Evolutionary conservation across 2,113 vertebrate genomes (phyloP), one percentile per base, ranked within the genome.

Genomic region (Megalops atlanticus): DNA sequence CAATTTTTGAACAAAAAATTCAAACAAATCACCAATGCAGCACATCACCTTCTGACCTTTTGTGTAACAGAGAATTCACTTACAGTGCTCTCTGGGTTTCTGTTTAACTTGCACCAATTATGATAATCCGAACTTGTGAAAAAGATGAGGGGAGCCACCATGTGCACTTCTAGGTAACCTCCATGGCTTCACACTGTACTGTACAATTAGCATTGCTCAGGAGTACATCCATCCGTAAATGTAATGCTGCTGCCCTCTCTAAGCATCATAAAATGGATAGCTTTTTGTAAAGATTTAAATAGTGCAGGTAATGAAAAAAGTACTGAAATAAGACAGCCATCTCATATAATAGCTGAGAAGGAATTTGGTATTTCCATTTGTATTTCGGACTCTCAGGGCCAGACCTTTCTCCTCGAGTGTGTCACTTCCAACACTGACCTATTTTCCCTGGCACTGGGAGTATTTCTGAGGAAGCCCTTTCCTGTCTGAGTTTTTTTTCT

Each of bases 371-470:
- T 79, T 73, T 80, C 41, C 40, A 70, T 80, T 27, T 72, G 11
- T 69, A 38, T 38, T 77, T 52, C 41, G 14, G 52, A 52, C 45
- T 36, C 74, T 15, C 10, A 43, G 33, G 31, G n/a, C 31, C 43
- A 76, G 27, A 31, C 41, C 58, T 11, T 21, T 47, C 21, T 69
- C 38, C n/a, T 45, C 31, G 36, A 69, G 31, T 39, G 7, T 70
- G 5, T 54, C 77, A 72, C 58, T 72, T 72, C 54, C 47, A 45
- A 72, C 41, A 71, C 69, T 80, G 78, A 73, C 69, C 78, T 80
- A 80, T 21, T 73, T 80, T 71, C 58, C 69, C 38, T 54, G 54
- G 45, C 7, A 49, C 18, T 52, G n/a, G 21, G 31, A 49, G 47
- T n/a, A 31, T 77, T 52, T 58, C 38, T 49, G 15, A 77, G 15